Base-by-base conservation (phyloP, 2,113 vertebrate species). In the Phasianus colchicus region DNA sequence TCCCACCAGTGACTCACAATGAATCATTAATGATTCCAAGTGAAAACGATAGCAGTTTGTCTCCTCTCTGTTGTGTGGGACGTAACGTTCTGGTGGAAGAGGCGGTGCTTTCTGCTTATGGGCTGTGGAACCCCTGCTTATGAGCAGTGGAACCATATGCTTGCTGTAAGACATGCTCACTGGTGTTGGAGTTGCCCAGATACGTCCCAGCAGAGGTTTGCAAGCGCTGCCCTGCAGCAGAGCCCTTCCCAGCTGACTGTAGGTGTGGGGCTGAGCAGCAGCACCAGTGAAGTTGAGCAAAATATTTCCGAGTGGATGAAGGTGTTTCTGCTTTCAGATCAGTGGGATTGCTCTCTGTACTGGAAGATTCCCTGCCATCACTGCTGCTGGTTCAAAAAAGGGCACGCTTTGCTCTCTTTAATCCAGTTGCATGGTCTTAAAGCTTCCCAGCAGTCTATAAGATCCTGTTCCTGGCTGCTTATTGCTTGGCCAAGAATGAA, bases 21-120 rank as follows among this genome's bases (percentile, higher is more conserved):
- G 95, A 97, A 96, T 97, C 88, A 95, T 88, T 96, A 94, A 95
- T 90, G 88, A 92, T 94, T 93, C 45, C 83, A 80, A 42, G 79
- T 17, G 24, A 91, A 92, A 95, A 6, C 2, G 61, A 24, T 93
- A 82, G 8, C 72, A 69, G 88, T 94, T 91, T 96, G 79, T 88
- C 95, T 96, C 78, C 60, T 80, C 77, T 89, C 69, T 67, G 58
- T 45, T 92, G 88, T 48, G 83, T 93, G 87, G 93, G 95, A 88
- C 81, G 94, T 71, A 87, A 75, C 40, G 45, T 83, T 89, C 93
- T 88, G 87, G 42, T 77, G 83, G 64, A 86, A 86, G 55, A 75
- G 61, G 86, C 83, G 74, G 64, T 52, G 76, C 45, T 89, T 94
- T 93, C 81, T 83, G 72, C 38, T 85, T 66, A 19, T 45, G 61